Evolutionary conservation across 2,888 invertebrate species (phyloP).

Genomic region (Unio pictorum): DNA sequence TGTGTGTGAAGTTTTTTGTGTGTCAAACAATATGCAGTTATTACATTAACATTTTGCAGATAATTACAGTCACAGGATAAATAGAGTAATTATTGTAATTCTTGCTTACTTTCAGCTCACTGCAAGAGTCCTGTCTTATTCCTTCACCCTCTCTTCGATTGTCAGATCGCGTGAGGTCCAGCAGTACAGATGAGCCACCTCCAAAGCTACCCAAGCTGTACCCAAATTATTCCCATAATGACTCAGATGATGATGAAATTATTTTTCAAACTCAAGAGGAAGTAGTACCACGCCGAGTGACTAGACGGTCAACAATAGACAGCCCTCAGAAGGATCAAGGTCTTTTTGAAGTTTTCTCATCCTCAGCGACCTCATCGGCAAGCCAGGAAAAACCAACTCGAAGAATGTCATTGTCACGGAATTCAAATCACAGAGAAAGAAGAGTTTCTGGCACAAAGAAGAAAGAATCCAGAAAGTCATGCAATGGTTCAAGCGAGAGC

Average conservation of each 20-base stretch:
- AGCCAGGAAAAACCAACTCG: too few species aligned
- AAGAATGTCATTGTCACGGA: too few species aligned
- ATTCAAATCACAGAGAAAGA: background rate
- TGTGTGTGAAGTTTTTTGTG: too few species aligned
- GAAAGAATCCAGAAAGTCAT: background rate
- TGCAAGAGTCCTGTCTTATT: constrained; percentile 28
- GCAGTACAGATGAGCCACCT: constrained; percentile 36
- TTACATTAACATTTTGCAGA: too few species aligned
- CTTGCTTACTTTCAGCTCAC: constrained; percentile 7
- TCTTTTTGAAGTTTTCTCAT: background rate
- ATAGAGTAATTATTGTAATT: background rate
- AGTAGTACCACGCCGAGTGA: constrained; percentile 38
- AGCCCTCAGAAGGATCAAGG: constrained; percentile 7
- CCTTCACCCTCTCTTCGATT: constrained; percentile 24
- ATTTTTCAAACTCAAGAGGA: constrained; percentile 18
- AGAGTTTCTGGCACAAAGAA: constrained; percentile 1
- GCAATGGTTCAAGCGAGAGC: constrained; percentile 1
- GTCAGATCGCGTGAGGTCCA: background rate
- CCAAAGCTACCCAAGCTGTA: constrained; percentile 50
- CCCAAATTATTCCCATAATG: constrained; percentile 36
- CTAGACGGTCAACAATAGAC: constrained; percentile 33
- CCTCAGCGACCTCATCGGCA: too few species aligned
- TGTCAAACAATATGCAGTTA: too few species aligned
- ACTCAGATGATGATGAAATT: constrained; percentile 28
- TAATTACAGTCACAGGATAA: too few species aligned